Conservation (phyloP, 2,113 vertebrate genomes). For the Sitta europaea region DNA sequence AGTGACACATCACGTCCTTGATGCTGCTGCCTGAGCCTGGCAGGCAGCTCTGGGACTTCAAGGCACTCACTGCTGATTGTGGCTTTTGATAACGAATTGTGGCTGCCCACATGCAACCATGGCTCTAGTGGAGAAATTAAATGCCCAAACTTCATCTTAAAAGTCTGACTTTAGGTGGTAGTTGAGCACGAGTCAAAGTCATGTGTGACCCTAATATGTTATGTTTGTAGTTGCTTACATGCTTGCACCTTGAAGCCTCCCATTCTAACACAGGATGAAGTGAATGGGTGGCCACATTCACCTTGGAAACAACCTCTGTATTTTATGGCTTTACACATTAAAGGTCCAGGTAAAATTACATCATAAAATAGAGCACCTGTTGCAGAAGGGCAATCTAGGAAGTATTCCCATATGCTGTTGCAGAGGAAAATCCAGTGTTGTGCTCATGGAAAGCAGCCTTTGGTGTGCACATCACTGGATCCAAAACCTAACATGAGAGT, state of each 20-base stretch:
- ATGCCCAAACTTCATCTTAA: neutral
- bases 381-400: neutral
- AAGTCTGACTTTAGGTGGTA: neutral
- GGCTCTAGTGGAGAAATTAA: neutral
- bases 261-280: neutral
- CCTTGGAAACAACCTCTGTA: neutral
- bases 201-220: neutral
- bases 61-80: neutral
- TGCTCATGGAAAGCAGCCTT: neutral
- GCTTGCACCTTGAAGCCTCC: neutral
- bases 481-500: neutral
- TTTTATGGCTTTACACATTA: conserved; percentile 6
- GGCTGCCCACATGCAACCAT: rapidly evolving
- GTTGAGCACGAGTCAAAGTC: neutral
- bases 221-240: neutral
- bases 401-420: neutral
- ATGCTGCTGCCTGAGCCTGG: neutral
- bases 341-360: neutral
- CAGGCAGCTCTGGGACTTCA: neutral
- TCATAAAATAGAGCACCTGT: neutral
- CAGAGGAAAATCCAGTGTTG: neutral
- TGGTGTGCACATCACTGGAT: neutral
- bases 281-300: neutral
- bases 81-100: neutral
- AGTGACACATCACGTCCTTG: neutral